phyloP scores from a whole-genome alignment of 2,888 invertebrate species.

The Lepidocyrtoides sp. region DNA sequence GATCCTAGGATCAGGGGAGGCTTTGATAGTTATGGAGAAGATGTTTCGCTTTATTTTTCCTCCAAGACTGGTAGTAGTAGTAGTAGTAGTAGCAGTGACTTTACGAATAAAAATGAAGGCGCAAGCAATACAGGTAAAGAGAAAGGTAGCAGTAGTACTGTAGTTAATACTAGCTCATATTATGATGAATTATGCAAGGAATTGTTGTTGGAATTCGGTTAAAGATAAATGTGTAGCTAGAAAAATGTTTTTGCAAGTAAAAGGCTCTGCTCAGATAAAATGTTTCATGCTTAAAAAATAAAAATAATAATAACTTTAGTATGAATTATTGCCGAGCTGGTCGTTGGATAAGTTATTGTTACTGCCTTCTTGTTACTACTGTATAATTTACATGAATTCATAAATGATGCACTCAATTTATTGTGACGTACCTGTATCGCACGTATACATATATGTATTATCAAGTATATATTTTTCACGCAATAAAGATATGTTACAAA shows the following conservation, averaged over 20 bases:
- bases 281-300: not conserved
- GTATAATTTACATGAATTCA: constrained; percentile 18
- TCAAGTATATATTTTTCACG: constrained; percentile 52
- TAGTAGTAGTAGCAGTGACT: not conserved
- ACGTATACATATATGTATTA: not conserved
- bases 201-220: constrained; percentile 66
- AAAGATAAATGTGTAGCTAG: constrained; percentile 1
- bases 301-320: not conserved
- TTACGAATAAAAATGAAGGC: not conserved
- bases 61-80: not conserved
- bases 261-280: constrained; percentile 20
- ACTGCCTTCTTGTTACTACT: not conserved
- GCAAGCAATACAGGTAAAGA: constrained; percentile 7
- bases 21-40: constrained; percentile 73
- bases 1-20: constrained; percentile 72
- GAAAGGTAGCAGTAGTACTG: constrained; percentile 2
- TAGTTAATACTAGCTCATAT: constrained; percentile 54
- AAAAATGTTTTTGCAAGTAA: not conserved
- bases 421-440: constrained; percentile 39
- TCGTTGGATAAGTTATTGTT: constrained; percentile 22
- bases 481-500: constrained; percentile 56
- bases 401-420: constrained; percentile 44
- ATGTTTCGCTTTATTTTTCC: constrained; percentile 68
- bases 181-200: constrained; percentile 77
- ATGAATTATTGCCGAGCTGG: not conserved